Evolutionary conservation across 2,797 vertebrate species (phyloP).

Genomic region (Rhinella marina): DNA sequence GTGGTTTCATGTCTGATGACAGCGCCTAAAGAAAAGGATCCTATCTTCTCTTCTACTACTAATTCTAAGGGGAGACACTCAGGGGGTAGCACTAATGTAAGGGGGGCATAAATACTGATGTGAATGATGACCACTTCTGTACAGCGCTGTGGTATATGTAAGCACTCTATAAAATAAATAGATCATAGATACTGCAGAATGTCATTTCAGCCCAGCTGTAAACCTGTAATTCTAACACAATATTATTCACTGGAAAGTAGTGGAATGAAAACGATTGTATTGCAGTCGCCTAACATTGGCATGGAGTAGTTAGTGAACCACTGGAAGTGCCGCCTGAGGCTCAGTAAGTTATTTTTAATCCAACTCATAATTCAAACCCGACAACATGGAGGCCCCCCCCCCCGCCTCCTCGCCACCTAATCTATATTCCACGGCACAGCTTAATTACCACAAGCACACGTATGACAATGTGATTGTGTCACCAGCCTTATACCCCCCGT

Average conservation of each 20-base stretch:
- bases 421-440: slow-evolving; percentile 55
- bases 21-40: too few relatives aligned
- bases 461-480: slow-evolving; percentile 35
- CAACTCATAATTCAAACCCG: slow-evolving; percentile 55
- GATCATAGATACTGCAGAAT: neutral
- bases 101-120: too few relatives aligned
- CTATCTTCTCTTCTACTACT: too few relatives aligned
- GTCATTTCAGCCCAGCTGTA: neutral
- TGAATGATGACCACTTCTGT: too few relatives aligned
- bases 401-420: slow-evolving; percentile 25
- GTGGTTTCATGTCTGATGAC: too few relatives aligned
- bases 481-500: slow-evolving; percentile 32
- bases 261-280: slow-evolving; percentile 14
- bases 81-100: too few relatives aligned
- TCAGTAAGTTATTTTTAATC: slow-evolving; percentile 58
- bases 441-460: slow-evolving; percentile 47
- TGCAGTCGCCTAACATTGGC: slow-evolving; percentile 46
- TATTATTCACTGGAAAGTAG: slow-evolving; percentile 1
- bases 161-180: neutral
- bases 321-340: slow-evolving; percentile 56
- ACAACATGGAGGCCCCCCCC: neutral
- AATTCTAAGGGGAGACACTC: too few relatives aligned
- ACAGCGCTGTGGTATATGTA: too few relatives aligned
- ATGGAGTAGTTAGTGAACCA: slow-evolving; percentile 40
- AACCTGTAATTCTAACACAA: neutral